A percentile compares a stretch with the other conserved stretches of the same genome.
phyloP scores from a whole-genome alignment of 2,797 vertebrate species.

The Harpagifer antarcticus region DNA sequence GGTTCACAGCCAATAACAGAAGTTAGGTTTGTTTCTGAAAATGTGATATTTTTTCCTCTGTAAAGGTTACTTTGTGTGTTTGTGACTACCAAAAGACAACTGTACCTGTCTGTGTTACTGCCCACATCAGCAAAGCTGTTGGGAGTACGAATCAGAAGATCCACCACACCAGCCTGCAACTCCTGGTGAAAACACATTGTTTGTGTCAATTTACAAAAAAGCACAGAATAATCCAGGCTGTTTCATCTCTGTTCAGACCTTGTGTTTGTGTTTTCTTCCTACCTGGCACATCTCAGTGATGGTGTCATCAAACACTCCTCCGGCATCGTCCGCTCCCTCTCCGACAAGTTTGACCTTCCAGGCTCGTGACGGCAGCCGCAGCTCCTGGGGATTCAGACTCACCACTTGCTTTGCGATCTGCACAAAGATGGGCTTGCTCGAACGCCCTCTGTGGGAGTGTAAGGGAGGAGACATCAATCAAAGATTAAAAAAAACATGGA shows the following conservation, averaged over 20 bases:
- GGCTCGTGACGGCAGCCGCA: slow-evolving; percentile 86
- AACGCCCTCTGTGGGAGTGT: slow-evolving; percentile 81
- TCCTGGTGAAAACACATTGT: slow-evolving; percentile 74
- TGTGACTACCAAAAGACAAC: neutral
- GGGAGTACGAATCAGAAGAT: slow-evolving; percentile 87
- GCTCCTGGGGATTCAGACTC: slow-evolving; percentile 85
- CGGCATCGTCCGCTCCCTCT: slow-evolving; percentile 88
- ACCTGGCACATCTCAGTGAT: slow-evolving; percentile 91
- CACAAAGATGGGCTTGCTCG: slow-evolving; percentile 88
- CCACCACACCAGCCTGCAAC: slow-evolving; percentile 86
- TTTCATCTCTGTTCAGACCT: neutral
- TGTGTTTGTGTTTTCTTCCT: slow-evolving; percentile 21
- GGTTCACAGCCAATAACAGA: slow-evolving; percentile 10
- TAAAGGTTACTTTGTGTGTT: neutral
- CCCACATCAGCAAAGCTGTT: slow-evolving; percentile 88
- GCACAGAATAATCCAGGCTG: neutral
- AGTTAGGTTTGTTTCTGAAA: neutral
- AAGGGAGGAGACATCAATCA: neutral
- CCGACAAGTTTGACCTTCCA: slow-evolving; percentile 91
- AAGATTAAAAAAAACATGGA: neutral
- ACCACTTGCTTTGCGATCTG: slow-evolving; percentile 89
- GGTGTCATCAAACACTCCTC: slow-evolving; percentile 89
- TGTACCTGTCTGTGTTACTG: slow-evolving; percentile 88
- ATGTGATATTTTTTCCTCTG: neutral
- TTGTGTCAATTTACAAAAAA: slow-evolving; percentile 5